phyloP scores from a whole-genome alignment of 2,888 invertebrate genomes.

The Abrostola tripartita region DNA sequence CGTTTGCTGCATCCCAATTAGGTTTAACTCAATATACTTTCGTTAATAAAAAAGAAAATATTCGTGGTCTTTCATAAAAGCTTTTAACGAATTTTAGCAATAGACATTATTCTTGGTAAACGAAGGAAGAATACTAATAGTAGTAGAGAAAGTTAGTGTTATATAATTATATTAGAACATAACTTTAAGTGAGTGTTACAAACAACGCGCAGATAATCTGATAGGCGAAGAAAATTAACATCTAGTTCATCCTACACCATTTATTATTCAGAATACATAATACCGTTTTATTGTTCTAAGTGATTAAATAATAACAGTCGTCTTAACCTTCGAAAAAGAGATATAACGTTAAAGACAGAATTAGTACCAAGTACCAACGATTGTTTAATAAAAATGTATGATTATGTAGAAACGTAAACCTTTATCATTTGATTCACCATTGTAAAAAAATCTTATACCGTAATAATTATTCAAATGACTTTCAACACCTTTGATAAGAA shows the following conservation, averaged over 20 bases:
- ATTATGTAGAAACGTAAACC: too few species aligned
- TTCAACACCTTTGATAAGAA: background rate
- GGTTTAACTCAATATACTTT: conserved; percentile 45
- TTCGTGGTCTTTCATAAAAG: conserved; percentile 34
- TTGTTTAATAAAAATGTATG: too few species aligned
- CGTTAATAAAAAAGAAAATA: conserved; percentile 47
- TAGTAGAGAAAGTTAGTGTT: conserved; percentile 32
- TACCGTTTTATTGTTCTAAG: background rate
- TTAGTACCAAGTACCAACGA: too few species aligned
- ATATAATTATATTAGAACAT: conserved; percentile 18
- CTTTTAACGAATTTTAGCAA: conserved; percentile 42
- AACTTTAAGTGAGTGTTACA: conserved; percentile 14
- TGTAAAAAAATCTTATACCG: too few species aligned
- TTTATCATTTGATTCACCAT: too few species aligned
- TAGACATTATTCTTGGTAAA: conserved; percentile 39
- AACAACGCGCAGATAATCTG: conserved; percentile 19
- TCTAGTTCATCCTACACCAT: conserved; percentile 13
- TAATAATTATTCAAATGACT: background rate
- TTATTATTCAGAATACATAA: conserved; percentile 9
- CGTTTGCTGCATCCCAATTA: conserved; percentile 47
- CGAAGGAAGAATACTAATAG: conserved; percentile 40
- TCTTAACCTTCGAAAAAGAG: background rate
- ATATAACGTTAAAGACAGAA: background rate
- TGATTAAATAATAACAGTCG: background rate
- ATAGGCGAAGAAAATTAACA: conserved; percentile 18